phyloP scores from a whole-genome alignment of 2,888 invertebrate species.

The Syrphus vitripennis region DNA sequence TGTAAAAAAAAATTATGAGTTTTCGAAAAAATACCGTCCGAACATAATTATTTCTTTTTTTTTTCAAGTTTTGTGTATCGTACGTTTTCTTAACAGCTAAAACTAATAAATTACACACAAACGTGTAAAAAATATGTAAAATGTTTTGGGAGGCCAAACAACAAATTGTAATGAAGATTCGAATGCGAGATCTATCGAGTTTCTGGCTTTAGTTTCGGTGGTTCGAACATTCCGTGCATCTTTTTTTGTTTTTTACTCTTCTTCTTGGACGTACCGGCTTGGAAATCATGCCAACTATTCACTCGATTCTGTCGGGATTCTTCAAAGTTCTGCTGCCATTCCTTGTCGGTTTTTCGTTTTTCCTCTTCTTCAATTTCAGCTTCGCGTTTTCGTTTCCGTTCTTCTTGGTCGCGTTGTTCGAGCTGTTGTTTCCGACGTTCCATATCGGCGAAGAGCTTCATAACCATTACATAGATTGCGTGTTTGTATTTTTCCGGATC shows the following conservation, averaged over 20 bases:
- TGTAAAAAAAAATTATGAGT: constrained; percentile 31
- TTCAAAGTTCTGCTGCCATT: constrained; percentile 99
- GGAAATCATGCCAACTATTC: constrained; percentile 96
- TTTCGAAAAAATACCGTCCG: neutral
- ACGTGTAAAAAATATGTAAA: constrained; percentile 27
- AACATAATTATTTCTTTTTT: neutral
- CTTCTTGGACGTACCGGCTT: constrained; percentile 85
- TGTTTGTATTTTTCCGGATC: constrained; percentile 93
- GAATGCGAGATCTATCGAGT: constrained; percentile 84
- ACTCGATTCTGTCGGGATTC: constrained; percentile 96
- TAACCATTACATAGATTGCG: constrained; percentile 98
- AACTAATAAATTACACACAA: constrained; percentile 30
- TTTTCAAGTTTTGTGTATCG: constrained; percentile 14
- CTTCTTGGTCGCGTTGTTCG: constrained; percentile 95
- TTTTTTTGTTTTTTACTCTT: constrained; percentile 91
- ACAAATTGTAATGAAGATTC: constrained; percentile 13
- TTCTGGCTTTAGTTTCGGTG: constrained; percentile 96
- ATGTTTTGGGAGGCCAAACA: constrained; percentile 24
- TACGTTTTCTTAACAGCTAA: constrained; percentile 6
- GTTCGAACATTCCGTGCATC: constrained; percentile 89
- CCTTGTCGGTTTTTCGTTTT: constrained; percentile 92
- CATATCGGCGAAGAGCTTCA: constrained; percentile 98
- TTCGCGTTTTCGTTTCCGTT: constrained; percentile 95
- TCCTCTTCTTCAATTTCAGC: constrained; percentile 96
- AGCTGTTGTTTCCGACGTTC: constrained; percentile 94